These are phyloP conservation scores for Drosophila lacertosa DNA, from an alignment of 1,140 invertebrate species.

Conservation along the genomic window DNA sequence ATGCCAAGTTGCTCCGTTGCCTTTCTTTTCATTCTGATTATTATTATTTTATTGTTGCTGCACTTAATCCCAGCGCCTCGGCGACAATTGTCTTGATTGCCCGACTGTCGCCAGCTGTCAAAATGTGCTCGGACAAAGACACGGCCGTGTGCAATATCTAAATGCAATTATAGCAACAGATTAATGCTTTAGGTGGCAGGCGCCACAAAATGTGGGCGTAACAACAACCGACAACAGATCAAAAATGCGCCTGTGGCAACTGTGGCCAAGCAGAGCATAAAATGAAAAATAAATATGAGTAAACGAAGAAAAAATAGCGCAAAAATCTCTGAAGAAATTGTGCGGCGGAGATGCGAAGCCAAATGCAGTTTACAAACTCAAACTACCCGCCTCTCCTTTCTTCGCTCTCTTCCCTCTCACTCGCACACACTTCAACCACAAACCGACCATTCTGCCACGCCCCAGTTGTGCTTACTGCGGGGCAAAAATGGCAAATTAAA, in stretches of 20 bases:
- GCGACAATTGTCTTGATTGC: slow-evolving; percentile 40
- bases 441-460: slow-evolving; percentile 24
- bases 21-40: slow-evolving; percentile 1
- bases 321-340: slow-evolving; percentile 30
- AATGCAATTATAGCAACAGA: slow-evolving; percentile 46
- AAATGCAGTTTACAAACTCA: slow-evolving; percentile 66
- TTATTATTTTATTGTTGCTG: neutral
- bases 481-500: slow-evolving; percentile 78
- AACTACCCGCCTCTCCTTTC: too few species aligned
- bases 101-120: slow-evolving; percentile 14
- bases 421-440: neutral
- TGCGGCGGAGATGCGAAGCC: slow-evolving; percentile 55
- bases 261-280: slow-evolving; percentile 71
- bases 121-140: slow-evolving; percentile 31
- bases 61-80: slow-evolving; percentile 44
- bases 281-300: slow-evolving; percentile 81
- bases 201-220: slow-evolving; percentile 21
- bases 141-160: slow-evolving; percentile 30
- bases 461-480: slow-evolving; percentile 52
- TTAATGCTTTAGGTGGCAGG: slow-evolving; percentile 43
- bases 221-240: slow-evolving; percentile 56
- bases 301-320: slow-evolving; percentile 32
- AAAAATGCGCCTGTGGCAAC: slow-evolving; percentile 66
- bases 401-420: too few species aligned
- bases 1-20: slow-evolving; percentile 21